These are phyloP conservation scores for Ophioninae sp. DNA, from an alignment of 2,888 invertebrate genomes.

Conservation along the genomic window DNA sequence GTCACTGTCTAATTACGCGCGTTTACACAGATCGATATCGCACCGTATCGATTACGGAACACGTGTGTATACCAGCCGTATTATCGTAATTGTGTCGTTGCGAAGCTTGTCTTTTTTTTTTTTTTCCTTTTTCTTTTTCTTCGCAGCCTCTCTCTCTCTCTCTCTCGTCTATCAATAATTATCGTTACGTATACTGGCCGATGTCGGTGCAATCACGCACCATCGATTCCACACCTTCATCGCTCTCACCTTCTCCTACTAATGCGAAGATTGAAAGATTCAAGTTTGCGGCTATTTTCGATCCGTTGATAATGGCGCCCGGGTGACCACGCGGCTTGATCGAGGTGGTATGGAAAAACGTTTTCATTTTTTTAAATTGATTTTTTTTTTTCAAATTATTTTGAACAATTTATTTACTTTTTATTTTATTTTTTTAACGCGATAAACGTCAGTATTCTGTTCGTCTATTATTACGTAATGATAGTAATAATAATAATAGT, in stretches of 20 bases:
- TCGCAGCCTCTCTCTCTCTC: constrained; percentile 24
- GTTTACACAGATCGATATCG: constrained; percentile 66
- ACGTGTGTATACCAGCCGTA: constrained; percentile 16
- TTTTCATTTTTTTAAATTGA: too few species aligned
- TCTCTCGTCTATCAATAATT: constrained; percentile 42
- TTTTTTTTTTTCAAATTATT: too few species aligned
- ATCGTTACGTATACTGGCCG: constrained; percentile 48
- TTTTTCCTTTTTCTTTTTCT: constrained; percentile 12
- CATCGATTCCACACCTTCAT: constrained; percentile 42
- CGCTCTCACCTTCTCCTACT: constrained; percentile 41
- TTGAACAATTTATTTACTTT: too few species aligned
- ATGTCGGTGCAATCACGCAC: constrained; percentile 45
- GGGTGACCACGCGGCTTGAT: not conserved
- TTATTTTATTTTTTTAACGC: too few species aligned
- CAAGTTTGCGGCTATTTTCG: constrained; percentile 42
- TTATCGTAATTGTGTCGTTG: constrained; percentile 41
- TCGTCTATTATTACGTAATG: too few species aligned
- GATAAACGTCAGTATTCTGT: too few species aligned
- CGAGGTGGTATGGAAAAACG: not conserved
- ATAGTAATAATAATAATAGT: too few species aligned
- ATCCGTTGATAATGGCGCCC: constrained; percentile 25
- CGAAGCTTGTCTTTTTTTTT: constrained; percentile 1
- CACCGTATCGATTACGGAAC: constrained; percentile 59
- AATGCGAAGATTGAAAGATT: constrained; percentile 48
- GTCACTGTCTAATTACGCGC: constrained; percentile 61